These are phyloP conservation scores for Cotesia glomerata DNA, from an alignment of 1,140 invertebrate genomes.

Conservation along the genomic window DNA sequence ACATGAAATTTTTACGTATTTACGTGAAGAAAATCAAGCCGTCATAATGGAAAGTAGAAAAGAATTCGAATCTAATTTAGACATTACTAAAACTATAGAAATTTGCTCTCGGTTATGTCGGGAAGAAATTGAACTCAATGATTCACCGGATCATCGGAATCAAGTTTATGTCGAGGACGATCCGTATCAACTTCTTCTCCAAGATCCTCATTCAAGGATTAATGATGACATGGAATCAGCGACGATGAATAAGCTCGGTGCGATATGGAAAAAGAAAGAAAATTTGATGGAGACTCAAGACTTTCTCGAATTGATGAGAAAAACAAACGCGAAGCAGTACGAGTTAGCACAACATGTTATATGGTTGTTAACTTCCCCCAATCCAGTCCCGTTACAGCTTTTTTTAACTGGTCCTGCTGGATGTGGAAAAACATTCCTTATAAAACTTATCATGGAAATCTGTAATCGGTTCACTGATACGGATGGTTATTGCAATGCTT, in stretches of 20 bases:
- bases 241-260: conserved; percentile 8
- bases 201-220: conserved; percentile 19
- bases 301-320: conserved; percentile 25
- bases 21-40: conserved; percentile 31
- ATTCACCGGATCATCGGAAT: not conserved
- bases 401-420: too few relatives aligned
- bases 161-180: not conserved
- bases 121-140: not conserved
- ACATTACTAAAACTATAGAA: conserved; percentile 8
- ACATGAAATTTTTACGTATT: conserved; percentile 41
- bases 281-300: conserved; percentile 17
- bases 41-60: not conserved
- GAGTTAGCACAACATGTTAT: conserved; percentile 26
- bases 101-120: conserved; percentile 21
- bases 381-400: conserved; percentile 42
- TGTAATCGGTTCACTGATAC: too few relatives aligned
- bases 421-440: too few relatives aligned
- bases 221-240: conserved; percentile 22
- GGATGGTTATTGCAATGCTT: too few relatives aligned
- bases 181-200: conserved; percentile 8
- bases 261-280: conserved; percentile 26
- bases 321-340: conserved; percentile 45
- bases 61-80: conserved; percentile 12
- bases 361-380: not conserved
- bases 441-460: too few relatives aligned